Evolutionary conservation across 1,140 invertebrate species (phyloP), one percentile per base, ranked within the genome.

Genomic region (Saxidomus purpurata): DNA sequence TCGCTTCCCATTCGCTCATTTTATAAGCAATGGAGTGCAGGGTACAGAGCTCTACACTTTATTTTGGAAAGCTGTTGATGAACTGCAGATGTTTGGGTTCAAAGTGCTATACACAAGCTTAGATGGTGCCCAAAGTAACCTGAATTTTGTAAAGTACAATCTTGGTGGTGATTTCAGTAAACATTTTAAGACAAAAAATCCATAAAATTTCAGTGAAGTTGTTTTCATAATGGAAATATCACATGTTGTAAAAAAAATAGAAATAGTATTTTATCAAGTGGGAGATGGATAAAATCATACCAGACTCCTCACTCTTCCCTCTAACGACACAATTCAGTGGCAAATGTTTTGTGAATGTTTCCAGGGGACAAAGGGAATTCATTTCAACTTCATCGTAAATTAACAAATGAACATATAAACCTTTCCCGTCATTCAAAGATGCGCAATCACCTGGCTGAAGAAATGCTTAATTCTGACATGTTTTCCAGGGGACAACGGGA

Each of bases 1-100:
- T 49, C 28, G 74, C n/a, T 91, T 89, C 40, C 89, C 89, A 9
- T 89, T 90, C 77, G 86, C 89, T n/a, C 89, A 92, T 69, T 92
- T 89, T 34, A 80, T 85, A 15, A 71, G 71, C 15, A 69, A 34
- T 49, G 89, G 87, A 71, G 71, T 85, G 2, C 74, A 85, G n/a
- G 85, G 69, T 17, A 36, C 90, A 25, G 83, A 92, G 17, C 25
- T 90, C 15, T 90, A 91, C 61, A 19, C 47, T n/a, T 52, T 87
- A n/a, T 88, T 90, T 61, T 92, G 86, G 89, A 38, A 84, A 83
- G 71, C 79, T 25, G 63, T 90, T 22, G 71, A 90, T 47, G 77
- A 63, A 36, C 31, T 91, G 11, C 49, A 71, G 19, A 67, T 88
- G 8, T 83, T 67, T 89, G 84, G 84, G 22, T 89, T 89, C 36